Evolutionary conservation across 2,113 vertebrate genomes (phyloP), one percentile per base, ranked within the genome.

Genomic region (Corynorhinus townsendii): DNA sequence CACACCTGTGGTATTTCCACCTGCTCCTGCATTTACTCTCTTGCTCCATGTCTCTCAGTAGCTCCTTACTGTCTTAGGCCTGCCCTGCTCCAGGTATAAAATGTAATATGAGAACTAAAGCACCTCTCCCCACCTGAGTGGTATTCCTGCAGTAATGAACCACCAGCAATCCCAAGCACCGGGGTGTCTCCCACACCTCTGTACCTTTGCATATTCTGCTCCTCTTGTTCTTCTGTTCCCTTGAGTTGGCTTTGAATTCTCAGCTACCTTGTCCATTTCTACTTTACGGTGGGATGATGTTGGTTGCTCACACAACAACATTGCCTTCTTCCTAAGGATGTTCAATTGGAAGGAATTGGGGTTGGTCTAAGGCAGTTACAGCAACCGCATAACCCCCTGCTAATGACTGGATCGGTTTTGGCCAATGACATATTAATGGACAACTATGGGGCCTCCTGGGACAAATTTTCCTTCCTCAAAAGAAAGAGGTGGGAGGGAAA

Each of bases 1-100:
- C 5, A 45, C 30, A 5, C 35, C 33, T 77, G 52, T 15, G 4
- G 5, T 33, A 3, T 28, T 43, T n/a, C 56, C 15, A 28, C 7
- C 6, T 47, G 16, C 28, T 64, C n/a, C 0, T 2, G 35, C 2
- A 1, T 45, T 69, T 62, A 59, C 2, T 3, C 1, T 11, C 19
- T 30, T 16, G 22, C 26, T 40, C 20, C 5, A 1, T 12, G 7
- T 52, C 66, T 33, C 90, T 81, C 24, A 35, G 26, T 2, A 2
- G 30, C 86, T 75, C 40, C 40, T 40, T 0, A 4, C 11, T 69
- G 28, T 19, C 40, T 24, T 40, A 28, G 22, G 33, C 10, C 22
- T 52, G 66, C 28, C 26, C 54, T 33, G 1, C 59, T 33, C 24
- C 15, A 83, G 59, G 22, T 10, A 1, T 2, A 30, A 40, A 69